Evolutionary conservation across 1,140 invertebrate species (phyloP).

Genomic region (Galleria mellonella): DNA sequence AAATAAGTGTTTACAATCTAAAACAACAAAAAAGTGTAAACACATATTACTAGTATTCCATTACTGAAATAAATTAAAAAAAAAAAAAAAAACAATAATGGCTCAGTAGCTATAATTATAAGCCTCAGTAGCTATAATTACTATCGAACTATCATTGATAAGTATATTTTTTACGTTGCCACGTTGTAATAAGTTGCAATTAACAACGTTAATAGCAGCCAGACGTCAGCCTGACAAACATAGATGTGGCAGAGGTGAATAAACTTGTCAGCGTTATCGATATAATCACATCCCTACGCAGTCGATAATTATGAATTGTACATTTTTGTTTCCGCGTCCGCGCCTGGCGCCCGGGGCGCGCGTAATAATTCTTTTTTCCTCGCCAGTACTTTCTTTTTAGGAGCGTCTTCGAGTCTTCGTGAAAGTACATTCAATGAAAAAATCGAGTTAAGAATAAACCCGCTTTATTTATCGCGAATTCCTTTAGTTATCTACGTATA

Average conservation of each 20-base stretch:
- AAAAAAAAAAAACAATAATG: no score
- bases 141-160: no score
- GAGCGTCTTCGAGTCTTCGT: slow-evolving; percentile 50
- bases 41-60: no score
- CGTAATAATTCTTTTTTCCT: slow-evolving; percentile 45
- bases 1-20: no score
- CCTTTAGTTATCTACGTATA: no score
- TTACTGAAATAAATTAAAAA: no score
- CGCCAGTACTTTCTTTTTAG: slow-evolving; percentile 52
- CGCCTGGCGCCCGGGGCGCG: slow-evolving; percentile 28
- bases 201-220: no score
- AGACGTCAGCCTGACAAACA: slow-evolving; percentile 1
- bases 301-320: slow-evolving; percentile 51
- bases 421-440: slow-evolving; percentile 42
- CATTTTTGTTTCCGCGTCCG: slow-evolving; percentile 48
- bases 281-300: slow-evolving; percentile 30
- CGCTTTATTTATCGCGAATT: background rate
- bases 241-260: slow-evolving; percentile 10
- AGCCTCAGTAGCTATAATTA: no score
- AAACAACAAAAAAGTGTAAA: no score
- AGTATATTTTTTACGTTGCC: no score
- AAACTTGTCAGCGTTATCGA: slow-evolving; percentile 22
- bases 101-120: no score
- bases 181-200: no score
- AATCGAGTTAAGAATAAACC: slow-evolving; percentile 20